Base-by-base conservation (phyloP, 2,888 invertebrate genomes). In the Cistogaster globosa region DNA sequence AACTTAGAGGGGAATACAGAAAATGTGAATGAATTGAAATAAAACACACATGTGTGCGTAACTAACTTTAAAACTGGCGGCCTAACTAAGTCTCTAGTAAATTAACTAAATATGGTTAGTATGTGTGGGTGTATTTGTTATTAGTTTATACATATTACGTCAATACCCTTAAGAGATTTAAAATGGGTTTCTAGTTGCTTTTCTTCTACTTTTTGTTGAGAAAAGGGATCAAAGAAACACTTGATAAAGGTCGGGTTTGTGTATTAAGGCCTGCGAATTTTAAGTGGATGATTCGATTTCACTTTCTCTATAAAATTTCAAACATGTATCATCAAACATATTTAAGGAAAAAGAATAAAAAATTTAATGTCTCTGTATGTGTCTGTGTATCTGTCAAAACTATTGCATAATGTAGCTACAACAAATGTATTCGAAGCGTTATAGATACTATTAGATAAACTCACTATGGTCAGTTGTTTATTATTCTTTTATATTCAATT, bases 371-470 rank as follows among this genome's bases (percentile, higher is more conserved):
- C 6, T 16, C 4, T 42, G 42, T 14, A n/a, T 69, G 68, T 79
- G 55, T 58, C 8, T 57, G 57, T 71, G 62, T 79, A 55, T 63
- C 65, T 83, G 83, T 83, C 83, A 83, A 83, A 86, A 83, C 79
- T 80, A 77, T 86, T 86, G 83, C 86, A 86, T 86, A 86, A 83
- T 86, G 77, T 80, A 83, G 83, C 77, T 77, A 80, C 83, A 86
- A 83, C 83, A 86, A 83, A 74, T 79, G 65, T 63, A 12, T 58
- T 67, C 36, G 48, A 55, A 78, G 75, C 74, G 77, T 74, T 62
- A 45, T 74, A 22, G 8, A 36, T 79, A 71, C 60, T 51, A n/a
- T 20, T 14, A 74, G 78, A 57, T n/a, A n/a, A 58, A 71, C 45
- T 68, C 62, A 79, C 82, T 78, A 78, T 78, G 75, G 53, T 82